Conservation (phyloP, 2,113 vertebrate species). For the Campylomormyrus tamandua region DNA sequence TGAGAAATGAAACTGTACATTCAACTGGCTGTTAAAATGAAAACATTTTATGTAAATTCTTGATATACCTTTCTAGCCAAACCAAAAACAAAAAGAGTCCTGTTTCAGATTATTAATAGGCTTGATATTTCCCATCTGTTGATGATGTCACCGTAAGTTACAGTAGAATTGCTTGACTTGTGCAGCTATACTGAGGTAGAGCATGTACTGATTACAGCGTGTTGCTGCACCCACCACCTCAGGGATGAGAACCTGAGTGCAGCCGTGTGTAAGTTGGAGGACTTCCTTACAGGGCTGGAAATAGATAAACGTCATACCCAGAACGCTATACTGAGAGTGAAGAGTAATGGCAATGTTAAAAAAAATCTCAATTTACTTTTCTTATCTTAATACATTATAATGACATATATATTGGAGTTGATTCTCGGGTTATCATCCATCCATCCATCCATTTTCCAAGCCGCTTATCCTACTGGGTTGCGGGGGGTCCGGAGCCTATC, state of each 20-base stretch:
- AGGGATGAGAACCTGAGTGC: too few species aligned
- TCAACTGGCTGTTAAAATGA: background rate
- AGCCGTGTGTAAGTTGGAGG: too few species aligned
- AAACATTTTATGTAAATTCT: background rate
- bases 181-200: background rate
- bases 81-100: background rate
- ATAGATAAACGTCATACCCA: too few species aligned
- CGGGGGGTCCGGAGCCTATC: too few species aligned
- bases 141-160: background rate
- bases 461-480: too few species aligned
- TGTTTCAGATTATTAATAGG: background rate
- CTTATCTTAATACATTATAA: background rate
- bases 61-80: background rate
- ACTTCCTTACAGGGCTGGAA: too few species aligned
- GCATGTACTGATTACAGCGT: too few species aligned
- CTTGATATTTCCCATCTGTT: background rate
- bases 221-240: too few species aligned
- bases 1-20: background rate
- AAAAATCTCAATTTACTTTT: background rate
- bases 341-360: background rate
- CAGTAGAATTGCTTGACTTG: background rate
- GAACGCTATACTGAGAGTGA: background rate
- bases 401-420: background rate
- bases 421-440: background rate
- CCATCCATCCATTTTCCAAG: too few species aligned